Evolutionary conservation across 2,113 vertebrate genomes (phyloP).

Genomic region (Etia nguti): DNA sequence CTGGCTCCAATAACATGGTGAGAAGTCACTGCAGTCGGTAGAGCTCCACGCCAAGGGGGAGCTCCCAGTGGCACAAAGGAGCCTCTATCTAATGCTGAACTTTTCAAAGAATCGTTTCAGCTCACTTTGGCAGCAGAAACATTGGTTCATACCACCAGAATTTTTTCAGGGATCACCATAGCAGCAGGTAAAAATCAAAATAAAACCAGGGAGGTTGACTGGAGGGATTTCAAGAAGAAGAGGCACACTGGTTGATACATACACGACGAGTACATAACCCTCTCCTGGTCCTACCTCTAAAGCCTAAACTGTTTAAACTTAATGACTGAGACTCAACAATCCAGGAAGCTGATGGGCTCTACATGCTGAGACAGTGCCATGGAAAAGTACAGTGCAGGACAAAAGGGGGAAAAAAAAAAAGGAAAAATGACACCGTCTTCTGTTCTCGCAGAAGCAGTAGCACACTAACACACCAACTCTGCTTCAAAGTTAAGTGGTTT

Average conservation of each 20-base stretch:
- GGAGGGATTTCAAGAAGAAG: not conserved
- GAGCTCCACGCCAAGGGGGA: slow-evolving; percentile 35
- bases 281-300: not conserved
- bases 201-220: not conserved
- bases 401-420: not conserved
- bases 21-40: slow-evolving; percentile 27
- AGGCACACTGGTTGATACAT: not conserved
- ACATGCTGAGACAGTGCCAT: slow-evolving; percentile 2
- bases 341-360: not conserved
- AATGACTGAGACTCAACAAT: slow-evolving; percentile 15
- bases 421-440: slow-evolving; percentile 12
- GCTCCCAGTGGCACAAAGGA: slow-evolving; percentile 54
- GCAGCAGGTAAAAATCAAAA: slow-evolving; percentile 54
- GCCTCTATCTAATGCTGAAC: slow-evolving; percentile 42
- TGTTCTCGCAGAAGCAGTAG: slow-evolving; percentile 9
- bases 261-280: not conserved
- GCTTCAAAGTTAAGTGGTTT: not conserved
- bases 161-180: slow-evolving; percentile 30
- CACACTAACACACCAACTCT: not conserved
- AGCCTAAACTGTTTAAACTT: slow-evolving; percentile 18
- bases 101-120: slow-evolving; percentile 45
- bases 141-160: slow-evolving; percentile 14
- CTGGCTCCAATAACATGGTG: slow-evolving; percentile 55
- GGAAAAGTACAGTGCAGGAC: slow-evolving; percentile 49
- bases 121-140: slow-evolving; percentile 34